Base-by-base conservation (phyloP, 2,888 invertebrate genomes). In the Drosophila kuntzei region DNA sequence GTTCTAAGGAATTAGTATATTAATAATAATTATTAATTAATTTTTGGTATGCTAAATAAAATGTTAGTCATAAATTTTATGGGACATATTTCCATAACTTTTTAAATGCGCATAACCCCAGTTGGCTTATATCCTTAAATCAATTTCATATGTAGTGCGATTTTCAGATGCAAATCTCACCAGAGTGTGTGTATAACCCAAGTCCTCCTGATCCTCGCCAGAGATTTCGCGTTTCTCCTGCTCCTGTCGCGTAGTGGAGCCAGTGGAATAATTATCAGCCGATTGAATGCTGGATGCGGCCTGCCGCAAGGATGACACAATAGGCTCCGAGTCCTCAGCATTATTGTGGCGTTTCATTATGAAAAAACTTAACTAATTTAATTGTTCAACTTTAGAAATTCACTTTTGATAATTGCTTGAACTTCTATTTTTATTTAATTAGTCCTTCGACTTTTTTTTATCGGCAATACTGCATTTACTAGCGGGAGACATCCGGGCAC, bases 131-230 rank as follows among this genome's bases (percentile, higher is more conserved):
- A 41, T n/a, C 11, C 22, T 29, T 29, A 27, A 11, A 16, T 8
- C 25, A 7, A 4, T 25, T 22, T 43, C 22, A 2, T 8, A 2
- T 3, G 14, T 0, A 9, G 9, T 25, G n/a, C n/a, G 6, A 3
- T 29, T 12, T n/a, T 11, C 3, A 49, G 29, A 20, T 18, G 12
- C 34, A 18, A 34, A 20, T 16, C 72, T 67, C 14, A 76, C 77
- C 77, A 76, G 50, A 0, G 76, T 76, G 44, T 65, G 77, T 1
- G 68, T 76, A 29, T 76, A 76, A 2, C 77, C 72, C 6, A 76
- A 58, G 46, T 67, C 76, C 27, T 76, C 76, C 57, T 76, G 76
- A 27, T 63, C 39, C 16, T 76, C 76, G 59, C 76, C 72, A 18
- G 44, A 54, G 7, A 68, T 61, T 16, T 71, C 76, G 3, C 51